Conservation (phyloP, 2,888 invertebrate species). For the Oligia strigilis region DNA sequence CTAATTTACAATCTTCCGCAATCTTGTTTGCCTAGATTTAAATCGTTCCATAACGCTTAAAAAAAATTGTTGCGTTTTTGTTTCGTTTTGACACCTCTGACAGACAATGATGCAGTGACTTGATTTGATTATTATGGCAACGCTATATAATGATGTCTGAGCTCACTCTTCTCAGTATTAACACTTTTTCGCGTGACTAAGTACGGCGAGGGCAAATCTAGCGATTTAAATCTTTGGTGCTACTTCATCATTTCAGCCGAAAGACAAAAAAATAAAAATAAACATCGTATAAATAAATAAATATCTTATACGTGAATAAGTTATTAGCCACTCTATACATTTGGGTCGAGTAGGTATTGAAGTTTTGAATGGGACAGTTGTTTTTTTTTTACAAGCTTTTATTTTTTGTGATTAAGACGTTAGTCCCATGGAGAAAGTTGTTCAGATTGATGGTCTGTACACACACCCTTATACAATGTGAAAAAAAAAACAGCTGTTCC, state of each 20-base stretch:
- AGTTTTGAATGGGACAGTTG: background rate
- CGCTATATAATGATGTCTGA: background rate
- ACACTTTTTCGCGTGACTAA: background rate
- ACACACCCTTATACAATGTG: no score
- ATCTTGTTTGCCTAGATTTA: constrained; percentile 5
- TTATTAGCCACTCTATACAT: background rate
- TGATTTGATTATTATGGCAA: background rate
- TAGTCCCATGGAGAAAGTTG: background rate
- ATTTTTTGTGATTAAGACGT: no score
- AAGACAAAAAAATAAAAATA: background rate
- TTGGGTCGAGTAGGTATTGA: background rate
- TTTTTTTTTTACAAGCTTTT: no score
- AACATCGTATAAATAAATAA: background rate
- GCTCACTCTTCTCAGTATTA: background rate
- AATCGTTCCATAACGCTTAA: background rate
- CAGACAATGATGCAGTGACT: background rate
- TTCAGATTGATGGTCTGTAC: no score
- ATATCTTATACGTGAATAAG: background rate
- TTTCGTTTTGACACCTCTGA: background rate
- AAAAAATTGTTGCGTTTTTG: background rate
- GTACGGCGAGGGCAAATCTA: background rate
- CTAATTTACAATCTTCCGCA: constrained; percentile 18
- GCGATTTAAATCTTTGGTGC: background rate
- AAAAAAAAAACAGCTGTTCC: no score
- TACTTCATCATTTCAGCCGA: background rate